Conservation (phyloP, 2,113 vertebrate genomes). For the Albula goreensis region DNA sequence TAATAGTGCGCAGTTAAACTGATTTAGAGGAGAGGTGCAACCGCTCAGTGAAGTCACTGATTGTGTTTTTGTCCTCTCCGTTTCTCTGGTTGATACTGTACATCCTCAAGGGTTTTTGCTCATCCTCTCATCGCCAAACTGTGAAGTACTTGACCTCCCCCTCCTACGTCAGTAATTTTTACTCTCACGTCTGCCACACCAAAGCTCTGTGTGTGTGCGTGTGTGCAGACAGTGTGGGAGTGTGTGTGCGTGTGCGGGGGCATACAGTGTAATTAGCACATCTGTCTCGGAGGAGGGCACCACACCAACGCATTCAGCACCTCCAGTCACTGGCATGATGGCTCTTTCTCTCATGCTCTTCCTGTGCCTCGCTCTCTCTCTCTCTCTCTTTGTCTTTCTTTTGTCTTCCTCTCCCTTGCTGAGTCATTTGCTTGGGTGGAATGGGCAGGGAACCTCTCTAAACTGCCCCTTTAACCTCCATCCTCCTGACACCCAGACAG, state of each 20-base stretch:
- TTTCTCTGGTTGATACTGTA: not conserved
- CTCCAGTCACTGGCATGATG: not conserved
- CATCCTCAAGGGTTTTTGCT: not conserved
- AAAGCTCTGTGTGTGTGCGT: not conserved
- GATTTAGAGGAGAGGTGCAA: not conserved
- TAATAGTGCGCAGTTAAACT: not conserved
- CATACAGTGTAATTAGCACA: not conserved
- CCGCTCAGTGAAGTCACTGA: not conserved
- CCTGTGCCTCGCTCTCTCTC: not conserved
- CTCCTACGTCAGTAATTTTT: not conserved
- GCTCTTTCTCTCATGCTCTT: not conserved
- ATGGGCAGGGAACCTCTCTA: conserved; percentile 18
- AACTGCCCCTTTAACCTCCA: conserved; percentile 29
- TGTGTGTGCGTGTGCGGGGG: not conserved
- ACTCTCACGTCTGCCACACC: not conserved
- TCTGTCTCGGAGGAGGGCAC: conserved; percentile 5
- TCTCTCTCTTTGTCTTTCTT: not conserved
- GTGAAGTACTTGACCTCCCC: not conserved
- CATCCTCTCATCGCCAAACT: not conserved
- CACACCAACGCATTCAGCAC: not conserved
- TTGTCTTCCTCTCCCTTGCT: conserved; percentile 6
- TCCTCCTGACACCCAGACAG: not conserved
- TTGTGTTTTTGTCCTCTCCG: no score
- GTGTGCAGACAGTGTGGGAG: not conserved
- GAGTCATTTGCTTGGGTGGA: conserved; percentile 5